These are phyloP conservation scores for Odontocerum albicorne DNA, from an alignment of 2,888 invertebrate genomes.

Conservation along the genomic window DNA sequence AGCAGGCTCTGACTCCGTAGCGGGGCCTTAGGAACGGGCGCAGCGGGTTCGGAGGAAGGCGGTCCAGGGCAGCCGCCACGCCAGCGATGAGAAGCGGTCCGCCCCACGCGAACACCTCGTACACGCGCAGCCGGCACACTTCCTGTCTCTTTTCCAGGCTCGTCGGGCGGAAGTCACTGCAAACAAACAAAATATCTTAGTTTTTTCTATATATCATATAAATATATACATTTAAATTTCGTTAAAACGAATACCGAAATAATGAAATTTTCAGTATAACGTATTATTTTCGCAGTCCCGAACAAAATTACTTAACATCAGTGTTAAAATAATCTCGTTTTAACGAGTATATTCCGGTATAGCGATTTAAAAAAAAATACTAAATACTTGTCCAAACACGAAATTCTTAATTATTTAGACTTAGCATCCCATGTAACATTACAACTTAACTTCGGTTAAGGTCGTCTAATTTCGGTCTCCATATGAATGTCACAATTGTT, in stretches of 20 bases:
- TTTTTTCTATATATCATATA: not conserved
- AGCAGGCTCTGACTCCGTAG: slow-evolving; percentile 78
- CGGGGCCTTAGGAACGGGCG: slow-evolving; percentile 70
- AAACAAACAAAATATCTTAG: slow-evolving; percentile 31
- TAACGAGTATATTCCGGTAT: not conserved
- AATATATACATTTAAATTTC: not conserved
- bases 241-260: too few species aligned
- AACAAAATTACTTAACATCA: too few species aligned
- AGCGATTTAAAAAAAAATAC: too few species aligned
- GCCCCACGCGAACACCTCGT: slow-evolving; percentile 85
- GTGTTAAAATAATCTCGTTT: too few species aligned
- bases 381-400: too few species aligned
- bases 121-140: slow-evolving; percentile 74
- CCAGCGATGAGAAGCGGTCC: slow-evolving; percentile 76
- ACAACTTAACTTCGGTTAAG: too few species aligned
- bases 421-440: too few species aligned
- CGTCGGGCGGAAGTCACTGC: slow-evolving; percentile 81
- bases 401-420: too few species aligned
- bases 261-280: too few species aligned
- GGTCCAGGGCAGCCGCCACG: slow-evolving; percentile 73
- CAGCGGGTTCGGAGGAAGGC: slow-evolving; percentile 59
- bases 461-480: too few species aligned
- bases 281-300: too few species aligned
- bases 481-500: too few species aligned
- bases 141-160: slow-evolving; percentile 85